Evolutionary conservation across 1,140 invertebrate genomes (phyloP), one percentile per base, ranked within the genome.

Genomic region (Microplitis mediator): DNA sequence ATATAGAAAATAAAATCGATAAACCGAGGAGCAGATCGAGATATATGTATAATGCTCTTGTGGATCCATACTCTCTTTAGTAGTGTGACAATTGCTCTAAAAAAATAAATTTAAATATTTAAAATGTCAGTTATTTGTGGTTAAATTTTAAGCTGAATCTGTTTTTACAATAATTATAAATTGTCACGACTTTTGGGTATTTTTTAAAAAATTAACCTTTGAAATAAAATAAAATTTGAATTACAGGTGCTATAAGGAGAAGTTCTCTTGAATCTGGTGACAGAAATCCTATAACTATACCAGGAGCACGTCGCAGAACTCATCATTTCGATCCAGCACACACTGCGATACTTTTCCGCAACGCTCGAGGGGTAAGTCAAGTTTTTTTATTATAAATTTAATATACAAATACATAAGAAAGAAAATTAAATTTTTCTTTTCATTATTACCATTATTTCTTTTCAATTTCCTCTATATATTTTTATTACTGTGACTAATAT

Each of bases 311-410:
- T 31, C 91, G 93, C 77, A 88, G 92, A 75, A 91, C 91, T 76
- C 91, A 91, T 64, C 90, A 88, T 76, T 84, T 95, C 54, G 94
- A 96, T 89, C 94, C 94, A 31, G 90, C 93, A 78, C 94, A 95
- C 86, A 94, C 94, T 61, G 95, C 95, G 74, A 95, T 96, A 74
- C 89, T 96, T 69, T 97, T 96, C 85, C 88, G 95, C 77, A 94
- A 97, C 84, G 93, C 95, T 9, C 89, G 95, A 89, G 95, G 95
- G 88, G 95, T 96, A 86, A 94, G 94, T 91, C 71, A 58, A 45
- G 2, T 66, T 62, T 39, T 73, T 63, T 23, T 16, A 36, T 54
- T 1, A 64, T 45, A 31, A 52, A 16, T 54, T 54, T 14, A 14
- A 4, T 54, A 14, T 16, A 4, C 16, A 13, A n/a, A n/a, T 13